Percentiles rank a stretch among this genome's conserved stretches.
Evolutionary conservation across 1,140 invertebrate genomes (phyloP).

Genomic region (Tetramorium simillimum): DNA sequence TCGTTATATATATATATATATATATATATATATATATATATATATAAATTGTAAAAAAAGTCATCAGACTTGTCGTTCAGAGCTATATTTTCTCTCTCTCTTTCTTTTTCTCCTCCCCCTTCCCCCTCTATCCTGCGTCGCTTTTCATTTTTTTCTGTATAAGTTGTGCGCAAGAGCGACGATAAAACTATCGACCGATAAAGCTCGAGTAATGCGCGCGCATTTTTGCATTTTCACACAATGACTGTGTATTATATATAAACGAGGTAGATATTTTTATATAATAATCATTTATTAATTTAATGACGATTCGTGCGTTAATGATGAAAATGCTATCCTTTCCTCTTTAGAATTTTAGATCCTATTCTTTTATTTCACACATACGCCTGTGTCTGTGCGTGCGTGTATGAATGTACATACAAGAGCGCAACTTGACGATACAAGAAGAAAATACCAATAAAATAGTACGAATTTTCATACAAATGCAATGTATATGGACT

Average conservation of each 20-base stretch:
- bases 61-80: conserved; percentile 32
- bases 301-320: conserved; percentile 46
- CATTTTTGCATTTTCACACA: conserved; percentile 9
- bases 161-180: background rate
- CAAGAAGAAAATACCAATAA: conserved; percentile 64
- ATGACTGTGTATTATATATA: conserved; percentile 40
- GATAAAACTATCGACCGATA: conserved; percentile 1
- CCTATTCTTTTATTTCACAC: conserved; percentile 18
- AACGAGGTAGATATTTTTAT: conserved; percentile 63
- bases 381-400: background rate
- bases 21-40: conserved; percentile 65
- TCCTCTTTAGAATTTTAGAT: conserved; percentile 21
- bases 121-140: background rate
- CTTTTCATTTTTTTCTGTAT: background rate
- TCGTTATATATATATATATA: too few species aligned
- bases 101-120: too few species aligned
- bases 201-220: conserved; percentile 8
- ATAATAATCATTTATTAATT: conserved; percentile 74
- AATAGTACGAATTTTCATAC: conserved; percentile 57
- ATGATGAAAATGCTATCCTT: conserved; percentile 65
- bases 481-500: conserved; percentile 62
- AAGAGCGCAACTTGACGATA: conserved; percentile 63
- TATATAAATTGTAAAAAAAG: conserved; percentile 81
- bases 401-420: conserved; percentile 54
- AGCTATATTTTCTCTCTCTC: background rate